Percentiles rank a stretch among this genome's conserved stretches.
These are phyloP conservation scores for Ctenoplectra terminalis DNA, from an alignment of 1,140 invertebrate species.

Conservation along the genomic window DNA sequence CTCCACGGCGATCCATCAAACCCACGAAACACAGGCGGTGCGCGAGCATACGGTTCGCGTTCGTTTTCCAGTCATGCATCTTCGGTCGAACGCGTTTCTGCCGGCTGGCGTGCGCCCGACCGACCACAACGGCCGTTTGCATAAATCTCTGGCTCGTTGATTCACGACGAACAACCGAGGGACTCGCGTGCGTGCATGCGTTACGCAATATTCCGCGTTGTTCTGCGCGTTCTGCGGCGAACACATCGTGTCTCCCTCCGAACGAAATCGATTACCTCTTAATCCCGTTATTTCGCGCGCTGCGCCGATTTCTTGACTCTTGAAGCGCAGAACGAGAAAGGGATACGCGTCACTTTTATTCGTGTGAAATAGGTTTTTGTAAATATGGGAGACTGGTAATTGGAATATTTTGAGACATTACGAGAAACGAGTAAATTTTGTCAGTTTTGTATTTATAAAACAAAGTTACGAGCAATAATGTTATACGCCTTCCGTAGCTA, in stretches of 20 bases:
- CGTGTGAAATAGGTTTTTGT: too few relatives aligned
- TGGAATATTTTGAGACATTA: too few relatives aligned
- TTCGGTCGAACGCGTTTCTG: slow-evolving; percentile 21
- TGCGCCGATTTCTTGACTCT: neutral
- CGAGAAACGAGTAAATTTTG: too few relatives aligned
- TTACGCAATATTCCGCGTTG: slow-evolving; percentile 46
- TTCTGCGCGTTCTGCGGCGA: neutral
- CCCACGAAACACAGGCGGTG: neutral
- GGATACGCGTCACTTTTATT: too few relatives aligned
- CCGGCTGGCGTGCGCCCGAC: neutral
- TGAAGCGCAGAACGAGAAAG: neutral
- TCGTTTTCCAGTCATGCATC: slow-evolving; percentile 33
- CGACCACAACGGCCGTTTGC: slow-evolving; percentile 29
- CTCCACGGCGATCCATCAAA: neutral
- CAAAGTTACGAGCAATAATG: too few relatives aligned
- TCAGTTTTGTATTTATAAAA: too few relatives aligned
- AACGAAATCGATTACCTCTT: slow-evolving; percentile 53
- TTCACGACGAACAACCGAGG: slow-evolving; percentile 43
- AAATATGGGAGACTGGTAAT: too few relatives aligned
- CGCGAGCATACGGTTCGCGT: neutral
- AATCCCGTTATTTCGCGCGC: slow-evolving; percentile 32
- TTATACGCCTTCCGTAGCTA: too few relatives aligned
- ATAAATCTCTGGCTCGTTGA: slow-evolving; percentile 54
- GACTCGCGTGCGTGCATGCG: slow-evolving; percentile 24
- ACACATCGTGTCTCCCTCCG: neutral